Evolutionary conservation across 2,797 vertebrate genomes (phyloP).

Genomic region (Poecilia gillii): DNA sequence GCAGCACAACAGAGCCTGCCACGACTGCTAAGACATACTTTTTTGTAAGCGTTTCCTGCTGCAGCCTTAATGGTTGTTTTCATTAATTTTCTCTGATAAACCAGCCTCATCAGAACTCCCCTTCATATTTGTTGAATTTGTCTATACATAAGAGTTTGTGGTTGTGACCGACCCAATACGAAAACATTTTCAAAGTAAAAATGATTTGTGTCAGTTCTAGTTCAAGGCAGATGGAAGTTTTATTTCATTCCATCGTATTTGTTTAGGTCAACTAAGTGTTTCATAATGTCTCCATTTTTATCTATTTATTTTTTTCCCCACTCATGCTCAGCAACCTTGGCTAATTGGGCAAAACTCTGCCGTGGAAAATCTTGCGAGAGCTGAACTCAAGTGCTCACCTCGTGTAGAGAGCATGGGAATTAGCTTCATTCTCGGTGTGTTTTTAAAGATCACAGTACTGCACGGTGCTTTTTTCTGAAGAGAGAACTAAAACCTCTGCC

Average conservation of each 20-base stretch:
- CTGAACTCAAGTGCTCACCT: conserved; percentile 38
- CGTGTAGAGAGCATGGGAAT: conserved; percentile 52
- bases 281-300: neutral
- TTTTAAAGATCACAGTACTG: conserved; percentile 27
- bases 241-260: neutral
- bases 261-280: neutral
- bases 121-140: neutral
- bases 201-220: neutral
- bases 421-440: conserved; percentile 47
- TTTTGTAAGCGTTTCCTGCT: no score
- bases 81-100: neutral
- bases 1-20: no score
- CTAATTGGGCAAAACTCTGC: conserved; percentile 4
- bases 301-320: no score
- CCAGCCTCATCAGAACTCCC: neutral
- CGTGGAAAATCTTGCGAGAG: conserved; percentile 41
- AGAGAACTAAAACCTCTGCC: conserved; percentile 40
- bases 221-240: neutral
- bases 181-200: neutral
- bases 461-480: conserved; percentile 45
- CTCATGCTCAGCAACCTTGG: neutral
- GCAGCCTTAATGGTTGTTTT: neutral
- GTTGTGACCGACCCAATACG: neutral
- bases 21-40: no score
- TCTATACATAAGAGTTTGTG: neutral